Evolutionary conservation across 2,888 invertebrate genomes (phyloP), one percentile per base, ranked within the genome.

Genomic region (Ophion obscuratus): DNA sequence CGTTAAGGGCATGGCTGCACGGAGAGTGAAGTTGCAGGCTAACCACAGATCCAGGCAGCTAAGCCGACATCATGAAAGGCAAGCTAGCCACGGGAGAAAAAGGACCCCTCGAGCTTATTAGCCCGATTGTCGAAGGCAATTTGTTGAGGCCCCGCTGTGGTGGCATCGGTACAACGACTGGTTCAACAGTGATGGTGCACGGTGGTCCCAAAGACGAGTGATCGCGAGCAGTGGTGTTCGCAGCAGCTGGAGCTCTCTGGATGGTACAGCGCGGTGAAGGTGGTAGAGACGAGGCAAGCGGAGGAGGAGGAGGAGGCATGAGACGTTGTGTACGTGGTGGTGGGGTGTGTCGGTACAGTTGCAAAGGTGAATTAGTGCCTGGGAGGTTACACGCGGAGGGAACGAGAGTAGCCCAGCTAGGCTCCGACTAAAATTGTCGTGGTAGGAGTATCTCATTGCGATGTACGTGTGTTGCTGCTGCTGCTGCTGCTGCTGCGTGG

Each of bases 281-380:
- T 86, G 84, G 79, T 79, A 79, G 68, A 64, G 59, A 76, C 74
- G 78, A 66, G 57, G 47, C 64, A 59, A 66, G 73, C 57, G 76
- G 53, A n/a, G 79, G 66, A 81, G 84, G 66, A 81, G 84, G 81
- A 81, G 85, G 85, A 85, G 84, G 76, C 64, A 82, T 82, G 84
- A 77, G 80, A 86, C 75, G 78, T 61, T 74, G 74, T 74, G 62
- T 70, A 31, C 75, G 64, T 66, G 68, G 31, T 77, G 83, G 87
- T 84, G 85, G 87, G 83, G 87, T 80, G 68, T 77, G 77, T 86
- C 87, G 83, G 87, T 90, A 91, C 89, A 90, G 91, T 91, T 91
- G 89, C 91, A 87, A 89, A 89, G 89, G 91, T 90, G 89, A 92
- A 92, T 92, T 92, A 91, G 87, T 89, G 88, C 86, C 87, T 88